Base-by-base conservation (phyloP, 2,888 invertebrate species). In the Ctena decussata region DNA sequence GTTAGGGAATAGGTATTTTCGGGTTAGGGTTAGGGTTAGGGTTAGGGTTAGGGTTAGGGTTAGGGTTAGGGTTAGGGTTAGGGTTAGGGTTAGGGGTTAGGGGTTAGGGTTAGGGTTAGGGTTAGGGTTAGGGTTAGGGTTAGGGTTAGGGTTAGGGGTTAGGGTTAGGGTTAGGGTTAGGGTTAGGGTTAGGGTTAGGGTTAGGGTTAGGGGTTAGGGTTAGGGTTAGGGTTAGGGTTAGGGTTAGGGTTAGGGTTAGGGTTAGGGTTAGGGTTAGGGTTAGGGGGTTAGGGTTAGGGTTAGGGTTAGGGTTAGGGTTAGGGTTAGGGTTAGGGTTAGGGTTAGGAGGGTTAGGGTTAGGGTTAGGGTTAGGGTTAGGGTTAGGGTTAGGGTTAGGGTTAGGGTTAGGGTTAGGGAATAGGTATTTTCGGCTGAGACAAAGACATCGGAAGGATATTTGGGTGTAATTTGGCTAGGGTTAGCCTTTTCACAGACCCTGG, bases 241-340 rank as follows among this genome's bases (percentile, higher is more conserved):
- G 81, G 86, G 77, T 80, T 77, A 74, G 80, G 82, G 77, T 83
- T 86, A 74, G 80, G 87, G 85, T 77, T 85, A 75, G 80, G 87
- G 84, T 77, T 71, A 49, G 82, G 82, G 75, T 76, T 77, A 73
- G 74, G 87, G 82, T 82, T 83, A 75, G 78, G 85, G 65, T 82
- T 70, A n/a, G n/a, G n/a, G n/a, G n/a, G n/a, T n/a, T n/a, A n/a
- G n/a, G n/a, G n/a, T n/a, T n/a, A n/a, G n/a, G 72, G 85, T 81
- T 70, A 75, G 82, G 83, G 73, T 81, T 57, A 70, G 81, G 84
- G 71, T 85, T 71, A 73, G 60, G 82, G 81, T 76, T 81, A 73
- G 69, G 79, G 85, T 72, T 77, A 74, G 60, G 84, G 87, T 74
- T 84, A 78, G 72, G 82, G 87, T 74, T 84, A 78, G 73, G 80